These are phyloP conservation scores for Osmerus mordax DNA, from an alignment of 2,113 vertebrate genomes.

Conservation along the genomic window DNA sequence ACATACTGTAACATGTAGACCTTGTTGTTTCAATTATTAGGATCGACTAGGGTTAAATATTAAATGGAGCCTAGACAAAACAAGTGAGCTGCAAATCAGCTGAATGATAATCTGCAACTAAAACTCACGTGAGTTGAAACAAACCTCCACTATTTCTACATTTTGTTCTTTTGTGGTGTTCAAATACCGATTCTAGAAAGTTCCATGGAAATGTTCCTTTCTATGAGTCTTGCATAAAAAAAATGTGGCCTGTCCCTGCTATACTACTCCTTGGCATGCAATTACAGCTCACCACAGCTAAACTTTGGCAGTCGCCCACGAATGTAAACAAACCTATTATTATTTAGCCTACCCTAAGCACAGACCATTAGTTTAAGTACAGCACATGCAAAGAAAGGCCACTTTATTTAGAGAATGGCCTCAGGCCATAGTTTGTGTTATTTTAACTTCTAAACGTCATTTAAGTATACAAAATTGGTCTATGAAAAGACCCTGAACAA, in stretches of 20 bases:
- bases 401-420: slow-evolving; percentile 42
- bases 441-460: slow-evolving; percentile 26
- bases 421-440: slow-evolving; percentile 21
- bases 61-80: too few species aligned
- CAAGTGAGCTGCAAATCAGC: background rate
- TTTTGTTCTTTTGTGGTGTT: slow-evolving; percentile 33
- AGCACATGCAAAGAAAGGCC: slow-evolving; percentile 19
- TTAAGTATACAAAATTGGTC: slow-evolving; percentile 12
- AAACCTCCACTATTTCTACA: slow-evolving; percentile 33
- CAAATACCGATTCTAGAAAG: slow-evolving; percentile 26
- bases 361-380: slow-evolving; percentile 27
- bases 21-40: too few species aligned
- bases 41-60: too few species aligned
- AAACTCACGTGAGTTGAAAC: background rate
- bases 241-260: slow-evolving; percentile 9
- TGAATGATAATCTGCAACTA: background rate
- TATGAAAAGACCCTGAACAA: too few species aligned
- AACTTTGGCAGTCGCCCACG: slow-evolving; percentile 47
- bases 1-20: too few species aligned
- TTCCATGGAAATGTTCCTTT: slow-evolving; percentile 29
- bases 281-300: slow-evolving; percentile 41
- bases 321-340: slow-evolving; percentile 61
- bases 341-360: slow-evolving; percentile 31
- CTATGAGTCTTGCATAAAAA: slow-evolving; percentile 14
- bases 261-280: slow-evolving; percentile 31